Conservation (phyloP, 2,113 vertebrate species). For the Nerophis lumbriciformis region DNA sequence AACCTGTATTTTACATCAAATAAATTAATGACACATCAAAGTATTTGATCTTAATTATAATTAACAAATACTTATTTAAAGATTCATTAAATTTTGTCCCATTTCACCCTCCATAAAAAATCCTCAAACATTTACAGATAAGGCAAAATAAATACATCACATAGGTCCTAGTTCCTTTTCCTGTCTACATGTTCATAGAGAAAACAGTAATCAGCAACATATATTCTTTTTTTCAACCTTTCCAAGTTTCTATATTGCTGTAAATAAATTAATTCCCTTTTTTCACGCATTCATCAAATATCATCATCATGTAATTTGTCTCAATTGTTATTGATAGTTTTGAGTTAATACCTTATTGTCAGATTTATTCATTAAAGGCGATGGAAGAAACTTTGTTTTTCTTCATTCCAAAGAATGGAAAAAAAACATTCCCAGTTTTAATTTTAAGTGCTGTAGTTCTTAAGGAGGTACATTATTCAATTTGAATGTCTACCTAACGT, state of each 20-base stretch:
- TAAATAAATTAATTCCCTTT: conserved; percentile 39
- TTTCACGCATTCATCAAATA: conserved; percentile 27
- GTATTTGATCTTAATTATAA: too few species aligned
- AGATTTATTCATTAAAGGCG: conserved; percentile 7
- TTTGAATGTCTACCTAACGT: conserved; percentile 21
- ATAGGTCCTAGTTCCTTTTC: conserved; percentile 1
- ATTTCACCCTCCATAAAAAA: conserved; percentile 20
- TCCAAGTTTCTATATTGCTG: conserved; percentile 23
- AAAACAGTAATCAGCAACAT: conserved; percentile 9
- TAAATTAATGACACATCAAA: too few species aligned
- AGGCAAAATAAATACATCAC: conserved; percentile 23
- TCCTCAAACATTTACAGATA: conserved; percentile 28
- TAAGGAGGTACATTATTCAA: neutral
- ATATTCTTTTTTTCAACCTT: conserved; percentile 4
- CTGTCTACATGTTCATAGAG: conserved; percentile 9
- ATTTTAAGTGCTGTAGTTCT: conserved; percentile 58
- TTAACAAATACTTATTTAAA: too few species aligned
- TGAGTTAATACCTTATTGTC: conserved; percentile 14
- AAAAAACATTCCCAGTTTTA: conserved; percentile 56
- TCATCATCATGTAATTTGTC: conserved; percentile 1
- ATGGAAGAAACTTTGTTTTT: conserved; percentile 3
- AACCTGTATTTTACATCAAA: too few species aligned
- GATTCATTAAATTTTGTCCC: neutral
- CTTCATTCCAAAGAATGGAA: conserved; percentile 56
- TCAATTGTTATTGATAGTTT: conserved; percentile 3